These are phyloP conservation scores for Macrosoma leucophasiata DNA, from an alignment of 2,888 invertebrate species.

Conservation along the genomic window DNA sequence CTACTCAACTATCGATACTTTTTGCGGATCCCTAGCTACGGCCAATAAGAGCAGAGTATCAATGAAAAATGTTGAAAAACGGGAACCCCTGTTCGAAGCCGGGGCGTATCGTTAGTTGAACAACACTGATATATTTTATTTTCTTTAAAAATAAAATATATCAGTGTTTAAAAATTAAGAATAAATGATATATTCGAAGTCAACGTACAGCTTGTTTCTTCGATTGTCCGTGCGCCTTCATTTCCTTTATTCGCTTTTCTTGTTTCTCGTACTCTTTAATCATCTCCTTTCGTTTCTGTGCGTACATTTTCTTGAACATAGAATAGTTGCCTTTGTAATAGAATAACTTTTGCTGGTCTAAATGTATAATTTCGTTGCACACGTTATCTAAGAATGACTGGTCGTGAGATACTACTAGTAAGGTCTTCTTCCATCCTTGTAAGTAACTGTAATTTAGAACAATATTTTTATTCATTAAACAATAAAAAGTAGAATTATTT, in stretches of 20 bases:
- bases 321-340: constrained; percentile 99
- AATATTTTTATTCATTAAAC: too few species aligned
- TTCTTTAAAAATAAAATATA: too few species aligned
- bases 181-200: too few species aligned
- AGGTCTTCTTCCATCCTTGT: constrained; percentile 98
- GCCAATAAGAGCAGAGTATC: too few species aligned
- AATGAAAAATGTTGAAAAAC: too few species aligned
- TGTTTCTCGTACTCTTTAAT: constrained; percentile 98
- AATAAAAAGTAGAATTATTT: constrained; percentile 1
- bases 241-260: constrained; percentile 94
- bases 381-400: constrained; percentile 99
- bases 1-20: too few species aligned
- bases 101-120: too few species aligned
- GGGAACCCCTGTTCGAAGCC: too few species aligned
- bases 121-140: too few species aligned
- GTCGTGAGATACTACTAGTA: constrained; percentile 99
- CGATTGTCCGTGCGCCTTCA: constrained; percentile 96
- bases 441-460: constrained; percentile 83
- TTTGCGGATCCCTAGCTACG: too few species aligned
- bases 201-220: constrained; percentile 91
- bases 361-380: constrained; percentile 98
- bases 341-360: constrained; percentile 94
- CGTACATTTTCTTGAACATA: constrained; percentile 99
- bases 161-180: too few species aligned
- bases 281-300: constrained; percentile 96